Evolutionary conservation across 2,888 invertebrate genomes (phyloP).

Genomic region (Rhogogaster chlorosoma): DNA sequence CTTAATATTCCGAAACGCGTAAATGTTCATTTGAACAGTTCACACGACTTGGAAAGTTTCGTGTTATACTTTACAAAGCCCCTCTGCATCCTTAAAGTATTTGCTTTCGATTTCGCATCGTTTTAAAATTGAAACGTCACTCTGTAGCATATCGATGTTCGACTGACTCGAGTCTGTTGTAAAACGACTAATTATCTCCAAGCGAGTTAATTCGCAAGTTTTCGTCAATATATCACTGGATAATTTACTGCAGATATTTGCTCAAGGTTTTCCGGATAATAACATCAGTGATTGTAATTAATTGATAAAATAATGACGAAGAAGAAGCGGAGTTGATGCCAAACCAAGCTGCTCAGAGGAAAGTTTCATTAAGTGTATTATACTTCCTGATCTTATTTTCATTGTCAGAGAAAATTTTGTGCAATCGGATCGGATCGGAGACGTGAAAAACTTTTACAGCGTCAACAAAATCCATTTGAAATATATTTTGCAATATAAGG

Average conservation of each 20-base stretch:
- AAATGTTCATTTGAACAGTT: background rate
- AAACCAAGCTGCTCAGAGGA: background rate
- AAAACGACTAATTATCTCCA: background rate
- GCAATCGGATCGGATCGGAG: background rate
- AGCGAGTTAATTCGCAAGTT: background rate
- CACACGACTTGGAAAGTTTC: background rate
- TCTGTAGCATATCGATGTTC: background rate
- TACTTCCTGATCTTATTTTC: conserved; percentile 20
- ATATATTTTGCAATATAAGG: background rate
- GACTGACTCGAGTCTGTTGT: background rate
- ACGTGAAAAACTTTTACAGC: background rate
- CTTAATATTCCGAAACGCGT: background rate
- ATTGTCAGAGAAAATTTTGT: conserved; percentile 12
- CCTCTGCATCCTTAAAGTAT: background rate
- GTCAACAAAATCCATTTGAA: background rate
- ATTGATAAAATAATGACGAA: background rate
- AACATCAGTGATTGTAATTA: conserved; percentile 7
- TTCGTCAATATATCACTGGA: background rate
- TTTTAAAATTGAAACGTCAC: conserved; percentile 5
- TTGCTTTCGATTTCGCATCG: background rate
- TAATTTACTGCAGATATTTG: background rate
- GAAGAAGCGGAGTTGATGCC: background rate
- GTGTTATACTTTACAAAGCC: background rate
- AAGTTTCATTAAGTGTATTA: conserved; percentile 26
- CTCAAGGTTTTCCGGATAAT: background rate